These are phyloP conservation scores for Acronicta psi DNA, from an alignment of 2,888 invertebrate species.

Conservation along the genomic window DNA sequence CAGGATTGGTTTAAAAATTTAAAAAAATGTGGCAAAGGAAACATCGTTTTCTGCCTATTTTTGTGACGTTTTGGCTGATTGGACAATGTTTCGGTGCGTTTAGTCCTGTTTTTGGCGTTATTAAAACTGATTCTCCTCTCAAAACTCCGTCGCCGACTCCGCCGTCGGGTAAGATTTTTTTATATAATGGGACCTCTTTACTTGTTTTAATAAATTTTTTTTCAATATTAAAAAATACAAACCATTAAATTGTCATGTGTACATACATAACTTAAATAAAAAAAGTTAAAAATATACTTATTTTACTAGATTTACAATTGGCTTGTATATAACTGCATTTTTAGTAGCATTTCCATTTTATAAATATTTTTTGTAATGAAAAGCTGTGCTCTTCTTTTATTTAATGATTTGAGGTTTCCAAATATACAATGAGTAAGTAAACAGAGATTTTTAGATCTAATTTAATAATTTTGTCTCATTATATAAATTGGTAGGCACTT, in stretches of 20 bases:
- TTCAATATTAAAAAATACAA: conserved; percentile 3
- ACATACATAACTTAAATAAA: conserved; percentile 20
- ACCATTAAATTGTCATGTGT: conserved; percentile 19
- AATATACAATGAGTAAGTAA: no score
- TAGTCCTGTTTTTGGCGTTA: conserved; percentile 68
- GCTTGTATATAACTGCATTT: conserved; percentile 60
- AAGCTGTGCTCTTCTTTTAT: no score
- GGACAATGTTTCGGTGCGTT: conserved; percentile 63
- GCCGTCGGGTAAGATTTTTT: conserved; percentile 69
- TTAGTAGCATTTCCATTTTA: neutral
- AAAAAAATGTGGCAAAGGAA: conserved; percentile 40
- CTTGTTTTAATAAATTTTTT: neutral
- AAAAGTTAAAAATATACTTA: conserved; percentile 1
- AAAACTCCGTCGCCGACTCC: conserved; percentile 60
- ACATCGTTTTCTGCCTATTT: conserved; percentile 30
- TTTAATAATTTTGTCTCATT: conserved; percentile 43
- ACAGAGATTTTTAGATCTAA: neutral
- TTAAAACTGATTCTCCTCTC: conserved; percentile 64
- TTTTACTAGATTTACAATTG: conserved; percentile 32
- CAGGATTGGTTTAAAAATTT: conserved; percentile 25
- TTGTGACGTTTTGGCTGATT: conserved; percentile 44
- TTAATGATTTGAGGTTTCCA: neutral
- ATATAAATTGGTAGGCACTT: conserved; percentile 27
- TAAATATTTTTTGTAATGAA: neutral
- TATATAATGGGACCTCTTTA: conserved; percentile 55